Conservation (phyloP, 2,888 invertebrate genomes). For the Muscina levida region DNA sequence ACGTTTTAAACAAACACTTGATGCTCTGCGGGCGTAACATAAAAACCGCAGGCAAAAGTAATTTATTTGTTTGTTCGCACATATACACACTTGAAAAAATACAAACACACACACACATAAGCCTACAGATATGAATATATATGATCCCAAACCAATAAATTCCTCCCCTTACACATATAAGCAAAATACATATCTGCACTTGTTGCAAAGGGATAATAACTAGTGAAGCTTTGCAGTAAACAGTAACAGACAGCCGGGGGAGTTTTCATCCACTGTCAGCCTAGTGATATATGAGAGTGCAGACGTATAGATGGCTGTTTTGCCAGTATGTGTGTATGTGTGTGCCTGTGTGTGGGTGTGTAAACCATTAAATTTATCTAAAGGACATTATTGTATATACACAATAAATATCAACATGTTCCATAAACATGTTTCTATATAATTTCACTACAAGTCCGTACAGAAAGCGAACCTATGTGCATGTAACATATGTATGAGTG, state of each 20-base stretch:
- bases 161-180: no score
- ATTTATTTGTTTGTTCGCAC: slow-evolving; percentile 31
- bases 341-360: background rate
- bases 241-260: background rate
- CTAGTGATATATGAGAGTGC: slow-evolving; percentile 15
- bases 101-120: background rate
- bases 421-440: background rate
- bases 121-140: background rate
- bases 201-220: slow-evolving; percentile 32
- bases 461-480: no score
- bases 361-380: slow-evolving; percentile 28
- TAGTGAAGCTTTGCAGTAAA: background rate
- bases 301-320: background rate
- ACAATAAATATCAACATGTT: slow-evolving; percentile 4
- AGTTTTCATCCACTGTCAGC: background rate
- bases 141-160: background rate
- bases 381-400: slow-evolving; percentile 27
- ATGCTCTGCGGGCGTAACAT: slow-evolving; percentile 11
- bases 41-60: slow-evolving; percentile 34
- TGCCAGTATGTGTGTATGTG: no score
- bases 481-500: background rate
- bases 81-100: slow-evolving; percentile 4
- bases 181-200: slow-evolving; percentile 27
- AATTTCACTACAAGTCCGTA: no score
- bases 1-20: slow-evolving; percentile 10